Percentiles rank a stretch among this genome's conserved stretches.
Conservation (phyloP, 2,888 invertebrate species). For the Cantharis lateralis region DNA sequence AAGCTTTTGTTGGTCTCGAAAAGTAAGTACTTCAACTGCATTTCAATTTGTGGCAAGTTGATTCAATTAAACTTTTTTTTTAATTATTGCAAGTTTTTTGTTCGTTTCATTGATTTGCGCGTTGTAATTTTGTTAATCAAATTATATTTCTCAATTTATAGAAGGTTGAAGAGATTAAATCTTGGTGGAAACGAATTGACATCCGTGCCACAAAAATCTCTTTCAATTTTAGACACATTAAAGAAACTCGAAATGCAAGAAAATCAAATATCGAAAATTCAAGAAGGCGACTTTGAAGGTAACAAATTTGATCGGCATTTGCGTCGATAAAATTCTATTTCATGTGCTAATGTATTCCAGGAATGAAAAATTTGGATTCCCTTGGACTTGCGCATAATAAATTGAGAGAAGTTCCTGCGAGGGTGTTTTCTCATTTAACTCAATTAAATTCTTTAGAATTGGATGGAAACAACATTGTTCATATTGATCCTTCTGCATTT, state of each 20-base stretch:
- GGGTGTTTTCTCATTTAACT: slow-evolving; percentile 81
- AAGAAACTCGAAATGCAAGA: slow-evolving; percentile 89
- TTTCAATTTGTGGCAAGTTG: background rate
- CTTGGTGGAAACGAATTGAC: slow-evolving; percentile 82
- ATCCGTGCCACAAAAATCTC: slow-evolving; percentile 77
- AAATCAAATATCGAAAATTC: slow-evolving; percentile 76
- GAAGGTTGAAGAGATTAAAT: slow-evolving; percentile 82
- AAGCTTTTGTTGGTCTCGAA: slow-evolving; percentile 85
- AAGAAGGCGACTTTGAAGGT: slow-evolving; percentile 88
- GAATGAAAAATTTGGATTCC: slow-evolving; percentile 79
- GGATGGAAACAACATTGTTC: slow-evolving; percentile 82
- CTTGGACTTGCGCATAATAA: slow-evolving; percentile 86
- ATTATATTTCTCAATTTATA: slow-evolving; percentile 44
- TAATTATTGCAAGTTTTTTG: too few relatives aligned
- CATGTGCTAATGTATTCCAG: slow-evolving; percentile 55
- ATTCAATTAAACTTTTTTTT: too few relatives aligned
- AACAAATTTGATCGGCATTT: slow-evolving; percentile 36
- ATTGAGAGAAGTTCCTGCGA: slow-evolving; percentile 75
- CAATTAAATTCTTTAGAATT: slow-evolving; percentile 85
- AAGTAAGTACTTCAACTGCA: slow-evolving; percentile 66
- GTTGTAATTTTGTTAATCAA: too few relatives aligned
- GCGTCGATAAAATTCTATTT: background rate
- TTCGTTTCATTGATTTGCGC: too few relatives aligned
- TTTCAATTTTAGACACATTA: slow-evolving; percentile 78
- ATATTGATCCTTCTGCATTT: slow-evolving; percentile 84